Conservation (phyloP, 2,888 invertebrate genomes). For the Aphidius colemani region DNA sequence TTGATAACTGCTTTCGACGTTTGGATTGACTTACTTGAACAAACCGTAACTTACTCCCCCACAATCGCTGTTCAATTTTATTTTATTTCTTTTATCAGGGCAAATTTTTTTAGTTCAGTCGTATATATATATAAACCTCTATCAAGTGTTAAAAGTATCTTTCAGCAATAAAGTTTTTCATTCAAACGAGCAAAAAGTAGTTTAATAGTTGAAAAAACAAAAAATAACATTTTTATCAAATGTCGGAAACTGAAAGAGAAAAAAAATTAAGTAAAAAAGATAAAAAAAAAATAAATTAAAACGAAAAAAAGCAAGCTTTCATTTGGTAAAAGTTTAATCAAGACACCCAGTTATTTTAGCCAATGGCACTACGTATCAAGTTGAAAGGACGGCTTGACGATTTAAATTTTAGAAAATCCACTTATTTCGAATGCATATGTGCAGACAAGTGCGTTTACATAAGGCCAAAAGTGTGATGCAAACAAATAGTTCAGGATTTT, state of each 20-base stretch:
- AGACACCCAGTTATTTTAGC: not conserved
- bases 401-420: conserved; percentile 42
- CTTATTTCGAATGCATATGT: not conserved
- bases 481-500: not conserved
- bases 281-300: too few species aligned
- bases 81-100: not conserved
- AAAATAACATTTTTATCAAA: too few species aligned
- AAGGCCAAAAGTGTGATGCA: not conserved
- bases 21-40: conserved; percentile 3
- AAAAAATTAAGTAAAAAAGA: too few species aligned
- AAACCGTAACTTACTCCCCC: not conserved
- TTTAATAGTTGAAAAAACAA: too few species aligned
- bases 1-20: conserved; percentile 32
- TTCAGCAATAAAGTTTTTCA: not conserved
- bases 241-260: too few species aligned
- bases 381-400: conserved; percentile 11
- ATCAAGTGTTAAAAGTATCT: not conserved
- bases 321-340: conserved; percentile 9
- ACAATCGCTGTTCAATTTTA: not conserved
- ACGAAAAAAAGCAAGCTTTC: not conserved
- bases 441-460: not conserved
- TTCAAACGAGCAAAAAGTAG: not conserved
- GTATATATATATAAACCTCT: too few species aligned
- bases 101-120: not conserved
- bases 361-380: not conserved